Evolutionary conservation across 2,797 vertebrate species (phyloP).

Genomic region (Meda fulgida): DNA sequence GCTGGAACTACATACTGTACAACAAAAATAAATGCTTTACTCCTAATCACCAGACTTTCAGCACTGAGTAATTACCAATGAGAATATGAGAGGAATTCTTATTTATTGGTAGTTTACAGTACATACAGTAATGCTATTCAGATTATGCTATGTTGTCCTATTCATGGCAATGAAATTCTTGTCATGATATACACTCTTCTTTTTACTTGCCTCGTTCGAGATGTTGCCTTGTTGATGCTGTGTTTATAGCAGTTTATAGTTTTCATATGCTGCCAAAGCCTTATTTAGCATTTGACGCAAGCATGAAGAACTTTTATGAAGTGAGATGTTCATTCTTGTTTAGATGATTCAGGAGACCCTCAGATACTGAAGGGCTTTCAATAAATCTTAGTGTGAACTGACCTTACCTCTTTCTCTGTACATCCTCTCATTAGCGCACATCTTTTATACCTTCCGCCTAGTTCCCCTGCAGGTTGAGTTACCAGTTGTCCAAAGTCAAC

Average conservation of each 20-base stretch:
- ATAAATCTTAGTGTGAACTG: not conserved
- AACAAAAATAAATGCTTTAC: not conserved
- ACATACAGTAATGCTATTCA: not conserved
- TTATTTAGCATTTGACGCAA: not conserved
- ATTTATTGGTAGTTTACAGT: not conserved
- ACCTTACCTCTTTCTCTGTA: not conserved
- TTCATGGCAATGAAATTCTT: not conserved
- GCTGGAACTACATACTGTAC: not conserved
- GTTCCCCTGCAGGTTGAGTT: slow-evolving; percentile 8
- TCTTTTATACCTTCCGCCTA: not conserved
- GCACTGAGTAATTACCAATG: not conserved
- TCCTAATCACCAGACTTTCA: not conserved
- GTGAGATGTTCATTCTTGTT: not conserved
- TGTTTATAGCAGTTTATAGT: not conserved
- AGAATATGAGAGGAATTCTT: not conserved
- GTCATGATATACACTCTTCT: not conserved
- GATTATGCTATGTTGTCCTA: not conserved
- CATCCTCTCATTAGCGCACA: not conserved
- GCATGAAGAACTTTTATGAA: not conserved
- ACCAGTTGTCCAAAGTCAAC: slow-evolving; percentile 8
- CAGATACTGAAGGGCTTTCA: not conserved
- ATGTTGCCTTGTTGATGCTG: not conserved
- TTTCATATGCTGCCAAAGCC: not conserved
- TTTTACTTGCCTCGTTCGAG: not conserved
- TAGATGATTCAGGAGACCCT: not conserved